A percentile compares a stretch with the other conserved stretches of the same genome.
Evolutionary conservation across 2,113 vertebrate species (phyloP).

Genomic region (Eudyptes chrysolophus): DNA sequence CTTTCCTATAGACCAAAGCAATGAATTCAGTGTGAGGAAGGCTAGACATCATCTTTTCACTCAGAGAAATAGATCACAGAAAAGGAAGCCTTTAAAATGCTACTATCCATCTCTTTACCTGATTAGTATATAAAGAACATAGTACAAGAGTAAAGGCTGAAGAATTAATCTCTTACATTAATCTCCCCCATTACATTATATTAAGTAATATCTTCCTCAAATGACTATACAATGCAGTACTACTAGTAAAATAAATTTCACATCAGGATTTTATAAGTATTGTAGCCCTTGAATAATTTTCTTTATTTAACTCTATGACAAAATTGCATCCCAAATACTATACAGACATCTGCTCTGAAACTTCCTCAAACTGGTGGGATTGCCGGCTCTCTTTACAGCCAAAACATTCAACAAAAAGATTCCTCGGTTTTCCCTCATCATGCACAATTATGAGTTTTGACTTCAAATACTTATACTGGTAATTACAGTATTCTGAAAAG

Average conservation of each 20-base stretch:
- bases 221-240: background rate
- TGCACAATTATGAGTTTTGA: slow-evolving; percentile 27
- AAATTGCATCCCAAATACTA: background rate
- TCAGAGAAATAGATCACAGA: background rate
- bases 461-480: background rate
- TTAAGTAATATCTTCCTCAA: slow-evolving; percentile 5
- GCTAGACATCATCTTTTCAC: background rate
- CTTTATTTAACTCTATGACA: background rate
- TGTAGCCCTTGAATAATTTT: background rate
- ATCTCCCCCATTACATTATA: background rate
- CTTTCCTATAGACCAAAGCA: background rate
- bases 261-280: background rate
- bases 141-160: background rate
- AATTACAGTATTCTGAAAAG: background rate
- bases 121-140: background rate
- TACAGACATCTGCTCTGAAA: background rate
- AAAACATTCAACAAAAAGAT: background rate
- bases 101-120: slow-evolving; percentile 1
- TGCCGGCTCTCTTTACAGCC: background rate
- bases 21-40: background rate
- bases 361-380: background rate
- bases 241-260: background rate
- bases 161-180: slow-evolving; percentile 25
- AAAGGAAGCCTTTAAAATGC: background rate
- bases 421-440: background rate